Conservation (phyloP, 1,140 invertebrate genomes). For the Phymorhynchus buccinoides region DNA sequence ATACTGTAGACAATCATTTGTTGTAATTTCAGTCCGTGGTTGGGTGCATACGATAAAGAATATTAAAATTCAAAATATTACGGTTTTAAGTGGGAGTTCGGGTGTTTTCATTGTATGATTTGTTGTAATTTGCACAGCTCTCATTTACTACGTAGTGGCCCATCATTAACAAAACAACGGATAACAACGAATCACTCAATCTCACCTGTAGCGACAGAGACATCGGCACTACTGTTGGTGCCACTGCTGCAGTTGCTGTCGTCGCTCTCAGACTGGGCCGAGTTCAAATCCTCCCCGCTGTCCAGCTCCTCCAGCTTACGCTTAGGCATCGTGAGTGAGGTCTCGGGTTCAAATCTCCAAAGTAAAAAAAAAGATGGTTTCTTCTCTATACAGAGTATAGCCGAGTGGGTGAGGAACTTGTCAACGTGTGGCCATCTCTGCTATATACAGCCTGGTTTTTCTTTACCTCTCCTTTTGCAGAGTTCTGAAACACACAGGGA, state of each 20-base stretch:
- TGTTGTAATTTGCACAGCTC: too few relatives aligned
- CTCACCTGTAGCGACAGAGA: slow-evolving; percentile 38
- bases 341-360: too few relatives aligned
- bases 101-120: too few relatives aligned
- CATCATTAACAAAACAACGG: background rate
- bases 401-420: too few relatives aligned
- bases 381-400: too few relatives aligned
- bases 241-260: slow-evolving; percentile 51
- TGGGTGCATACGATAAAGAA: too few relatives aligned
- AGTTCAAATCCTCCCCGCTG: slow-evolving; percentile 36
- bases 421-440: background rate
- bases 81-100: too few relatives aligned
- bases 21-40: too few relatives aligned
- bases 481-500: background rate
- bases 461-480: background rate
- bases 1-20: too few relatives aligned
- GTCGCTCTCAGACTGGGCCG: slow-evolving; percentile 48
- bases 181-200: too few relatives aligned
- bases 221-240: slow-evolving; percentile 52
- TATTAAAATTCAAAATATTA: too few relatives aligned
- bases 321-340: slow-evolving; percentile 54
- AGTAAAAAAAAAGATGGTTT: too few relatives aligned
- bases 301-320: slow-evolving; percentile 52
- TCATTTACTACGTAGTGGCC: background rate
- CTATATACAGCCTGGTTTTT: background rate